These are phyloP conservation scores for Nesometra sesokonis DNA, from an alignment of 35 echinoderm and acorn worm genomes.

Conservation along the genomic window DNA sequence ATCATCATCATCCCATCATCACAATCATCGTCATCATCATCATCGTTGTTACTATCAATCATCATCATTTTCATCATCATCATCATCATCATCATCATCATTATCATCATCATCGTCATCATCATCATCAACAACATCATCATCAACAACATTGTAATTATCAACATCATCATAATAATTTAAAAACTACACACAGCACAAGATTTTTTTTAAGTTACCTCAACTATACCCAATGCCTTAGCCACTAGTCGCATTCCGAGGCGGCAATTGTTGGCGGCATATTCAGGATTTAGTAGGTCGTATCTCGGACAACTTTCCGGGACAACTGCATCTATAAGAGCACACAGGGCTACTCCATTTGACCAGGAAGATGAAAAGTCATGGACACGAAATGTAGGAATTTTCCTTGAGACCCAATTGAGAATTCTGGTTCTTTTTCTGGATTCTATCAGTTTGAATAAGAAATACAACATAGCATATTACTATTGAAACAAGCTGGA, in stretches of 20 bases:
- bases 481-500: no score
- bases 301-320: conserved; percentile 46
- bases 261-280: conserved; percentile 51
- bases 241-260: conserved; percentile 47
- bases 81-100: neutral
- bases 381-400: neutral
- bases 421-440: neutral
- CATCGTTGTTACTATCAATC: no score
- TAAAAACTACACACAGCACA: neutral
- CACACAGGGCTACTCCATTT: conserved; percentile 42
- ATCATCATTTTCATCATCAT: neutral
- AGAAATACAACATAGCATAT: neutral
- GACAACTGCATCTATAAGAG: conserved; percentile 43
- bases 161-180: neutral
- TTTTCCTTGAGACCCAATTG: neutral
- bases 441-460: neutral
- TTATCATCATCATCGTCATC: conserved; percentile 1
- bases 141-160: neutral
- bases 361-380: conserved; percentile 33
- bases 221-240: conserved; percentile 42
- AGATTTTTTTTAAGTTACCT: conserved; percentile 34
- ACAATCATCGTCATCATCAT: no score
- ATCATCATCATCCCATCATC: no score
- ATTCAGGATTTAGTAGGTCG: conserved; percentile 46
- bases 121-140: neutral